Evolutionary conservation across 2,113 vertebrate species (phyloP), one percentile per base, ranked within the genome.

Genomic region (Alosa alosa): DNA sequence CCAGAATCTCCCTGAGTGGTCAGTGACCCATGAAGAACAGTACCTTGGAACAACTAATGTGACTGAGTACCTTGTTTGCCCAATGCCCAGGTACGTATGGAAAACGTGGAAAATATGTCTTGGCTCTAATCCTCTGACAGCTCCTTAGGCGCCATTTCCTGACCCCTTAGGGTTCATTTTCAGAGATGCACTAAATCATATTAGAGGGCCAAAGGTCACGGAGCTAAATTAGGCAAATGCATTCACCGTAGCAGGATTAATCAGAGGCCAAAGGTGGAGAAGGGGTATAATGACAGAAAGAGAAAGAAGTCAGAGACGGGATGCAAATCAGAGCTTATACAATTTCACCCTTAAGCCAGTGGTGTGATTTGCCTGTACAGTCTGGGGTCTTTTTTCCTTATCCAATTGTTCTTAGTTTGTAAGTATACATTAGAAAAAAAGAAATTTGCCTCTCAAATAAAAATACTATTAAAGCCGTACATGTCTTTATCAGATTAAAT

Each of bases 91-190:
- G 41, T 78, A 78, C 31, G 8, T 18, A 36, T 39, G 31, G 72
- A 39, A 78, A 78, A 78, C 72, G 5, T 36, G 31, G 36, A 25
- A 31, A 68, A 68, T 68, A 68, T 68, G 25, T 68, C 64, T 68
- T 13, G n/a, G 72, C 72, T 36, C 72, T 78, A 75, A 75, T 78
- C 4, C 72, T 36, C 15, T 31, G 83, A n/a, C 85, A 18, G 1
- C 83, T 41, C 83, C 82, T 87, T 86, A 90, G 89, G 88, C 88
- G 89, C 87, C 89, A 85, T 90, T 88, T 87, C 83, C 85, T 49
- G 88, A 82, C 82, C 41, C 41, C 90, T 88, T 89, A 41, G 8
- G 84, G 87, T 92, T 89, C 87, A 85, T 89, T 75, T 90, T 88
- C 87, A 84, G 47, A 72, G 81, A 47, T 25, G n/a, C 45, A 85